Evolutionary conservation across 2,888 invertebrate genomes (phyloP).

Genomic region (Epicampocera succincta): DNA sequence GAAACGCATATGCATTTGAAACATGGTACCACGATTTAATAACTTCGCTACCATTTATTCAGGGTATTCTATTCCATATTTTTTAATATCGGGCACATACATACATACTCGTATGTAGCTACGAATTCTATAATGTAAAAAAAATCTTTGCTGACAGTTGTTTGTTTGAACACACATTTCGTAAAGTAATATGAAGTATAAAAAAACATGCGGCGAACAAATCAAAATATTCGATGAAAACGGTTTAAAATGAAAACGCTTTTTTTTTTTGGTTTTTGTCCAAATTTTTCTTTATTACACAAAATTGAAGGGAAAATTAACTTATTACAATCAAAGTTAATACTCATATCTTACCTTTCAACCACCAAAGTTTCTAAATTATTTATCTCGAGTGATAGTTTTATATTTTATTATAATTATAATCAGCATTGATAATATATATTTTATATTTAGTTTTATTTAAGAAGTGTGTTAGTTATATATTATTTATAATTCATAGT

Average conservation of each 20-base stretch:
- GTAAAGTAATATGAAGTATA: too few species aligned
- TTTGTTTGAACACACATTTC: too few species aligned
- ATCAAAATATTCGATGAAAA: too few species aligned
- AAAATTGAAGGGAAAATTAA: not conserved
- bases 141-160: too few species aligned
- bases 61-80: too few species aligned
- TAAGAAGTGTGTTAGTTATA: not conserved
- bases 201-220: too few species aligned
- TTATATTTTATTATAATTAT: constrained; percentile 9
- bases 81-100: too few species aligned
- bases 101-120: too few species aligned
- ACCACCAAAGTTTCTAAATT: not conserved
- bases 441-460: constrained; percentile 14
- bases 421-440: not conserved
- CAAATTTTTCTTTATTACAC: constrained; percentile 6
- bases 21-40: not conserved
- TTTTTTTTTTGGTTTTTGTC: too few species aligned
- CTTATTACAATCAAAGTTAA: not conserved
- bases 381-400: not conserved
- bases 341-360: constrained; percentile 36
- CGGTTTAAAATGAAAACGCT: too few species aligned
- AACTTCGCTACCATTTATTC: not conserved
- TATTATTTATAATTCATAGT: not conserved
- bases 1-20: constrained; percentile 48
- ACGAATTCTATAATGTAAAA: too few species aligned